Evolutionary conservation across 2,888 invertebrate genomes (phyloP).

Genomic region (Entomobrya multifasciata): DNA sequence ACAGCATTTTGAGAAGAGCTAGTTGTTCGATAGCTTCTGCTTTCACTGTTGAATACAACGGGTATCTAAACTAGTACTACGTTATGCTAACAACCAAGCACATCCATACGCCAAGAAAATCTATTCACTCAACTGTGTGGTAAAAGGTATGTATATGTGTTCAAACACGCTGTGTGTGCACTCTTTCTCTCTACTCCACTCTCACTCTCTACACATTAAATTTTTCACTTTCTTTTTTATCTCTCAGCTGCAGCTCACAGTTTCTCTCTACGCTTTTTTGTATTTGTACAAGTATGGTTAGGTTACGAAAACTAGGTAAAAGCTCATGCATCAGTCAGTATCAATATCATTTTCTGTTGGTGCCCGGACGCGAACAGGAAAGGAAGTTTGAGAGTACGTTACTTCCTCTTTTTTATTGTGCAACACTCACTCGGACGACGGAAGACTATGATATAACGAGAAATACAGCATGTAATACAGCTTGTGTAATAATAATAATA

Average conservation of each 20-base stretch:
- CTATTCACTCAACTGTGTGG: too few relatives aligned
- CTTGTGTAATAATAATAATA: neutral
- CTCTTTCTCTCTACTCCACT: too few relatives aligned
- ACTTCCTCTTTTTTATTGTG: constrained; percentile 21
- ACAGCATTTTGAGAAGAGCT: too few relatives aligned
- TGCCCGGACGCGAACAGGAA: constrained; percentile 64
- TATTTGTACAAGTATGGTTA: neutral
- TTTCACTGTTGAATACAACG: too few relatives aligned
- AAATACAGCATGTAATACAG: neutral
- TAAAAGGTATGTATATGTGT: too few relatives aligned
- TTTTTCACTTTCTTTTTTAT: constrained; percentile 53
- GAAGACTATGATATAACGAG: neutral
- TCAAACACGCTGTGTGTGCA: too few relatives aligned
- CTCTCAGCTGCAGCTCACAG: constrained; percentile 56
- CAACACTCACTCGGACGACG: neutral
- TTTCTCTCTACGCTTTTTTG: neutral
- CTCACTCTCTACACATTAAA: neutral
- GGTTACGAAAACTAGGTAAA: constrained; percentile 52
- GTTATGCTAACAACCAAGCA: too few relatives aligned
- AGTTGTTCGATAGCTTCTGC: too few relatives aligned
- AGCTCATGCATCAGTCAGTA: constrained; percentile 56
- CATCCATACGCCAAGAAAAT: too few relatives aligned
- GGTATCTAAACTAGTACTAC: neutral
- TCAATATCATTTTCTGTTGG: constrained; percentile 60
- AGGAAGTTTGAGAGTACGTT: constrained; percentile 57